Conservation (phyloP, 2,797 vertebrate genomes). For the Diplodus puntazzo region DNA sequence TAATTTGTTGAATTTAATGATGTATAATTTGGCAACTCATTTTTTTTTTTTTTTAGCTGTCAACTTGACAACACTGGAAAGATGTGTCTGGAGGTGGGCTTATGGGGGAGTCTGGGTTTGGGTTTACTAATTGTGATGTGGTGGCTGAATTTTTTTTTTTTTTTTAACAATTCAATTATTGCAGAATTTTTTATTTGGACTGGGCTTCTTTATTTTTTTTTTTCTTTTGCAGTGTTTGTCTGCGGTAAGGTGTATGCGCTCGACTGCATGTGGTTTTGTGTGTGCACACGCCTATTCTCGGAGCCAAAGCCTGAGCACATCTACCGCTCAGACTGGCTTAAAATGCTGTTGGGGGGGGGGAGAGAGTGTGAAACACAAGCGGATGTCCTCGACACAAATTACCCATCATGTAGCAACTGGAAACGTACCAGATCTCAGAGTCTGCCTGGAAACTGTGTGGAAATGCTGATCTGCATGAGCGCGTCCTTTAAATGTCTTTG, state of each 20-base stretch:
- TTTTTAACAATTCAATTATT: slow-evolving; percentile 46
- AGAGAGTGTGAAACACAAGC: slow-evolving; percentile 12
- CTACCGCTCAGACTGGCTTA: slow-evolving; percentile 21
- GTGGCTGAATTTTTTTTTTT: slow-evolving; percentile 32
- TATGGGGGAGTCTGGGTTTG: slow-evolving; percentile 26
- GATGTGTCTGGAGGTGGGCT: slow-evolving; percentile 57
- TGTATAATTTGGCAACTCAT: slow-evolving; percentile 71
- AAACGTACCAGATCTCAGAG: slow-evolving; percentile 26
- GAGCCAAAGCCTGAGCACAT: slow-evolving; percentile 21
- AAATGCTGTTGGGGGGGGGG: not conserved
- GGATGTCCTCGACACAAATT: slow-evolving; percentile 28
- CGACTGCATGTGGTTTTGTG: not conserved
- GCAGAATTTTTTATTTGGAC: slow-evolving; percentile 2
- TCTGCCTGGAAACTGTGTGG: slow-evolving; percentile 19
- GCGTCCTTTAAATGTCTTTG: slow-evolving; percentile 48
- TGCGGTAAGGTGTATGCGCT: slow-evolving; percentile 7
- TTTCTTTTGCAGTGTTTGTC: slow-evolving; percentile 17
- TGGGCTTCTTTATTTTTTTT: not conserved
- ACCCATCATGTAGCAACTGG: slow-evolving; percentile 21
- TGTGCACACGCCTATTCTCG: slow-evolving; percentile 17
- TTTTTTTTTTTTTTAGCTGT: slow-evolving; percentile 64
- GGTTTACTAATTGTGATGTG: slow-evolving; percentile 61
- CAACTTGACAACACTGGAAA: slow-evolving; percentile 60
- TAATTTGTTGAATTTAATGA: slow-evolving; percentile 81
- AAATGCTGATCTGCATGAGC: slow-evolving; percentile 33